Conservation (phyloP, 1,140 invertebrate species). For the Andrena cerasifolii region DNA sequence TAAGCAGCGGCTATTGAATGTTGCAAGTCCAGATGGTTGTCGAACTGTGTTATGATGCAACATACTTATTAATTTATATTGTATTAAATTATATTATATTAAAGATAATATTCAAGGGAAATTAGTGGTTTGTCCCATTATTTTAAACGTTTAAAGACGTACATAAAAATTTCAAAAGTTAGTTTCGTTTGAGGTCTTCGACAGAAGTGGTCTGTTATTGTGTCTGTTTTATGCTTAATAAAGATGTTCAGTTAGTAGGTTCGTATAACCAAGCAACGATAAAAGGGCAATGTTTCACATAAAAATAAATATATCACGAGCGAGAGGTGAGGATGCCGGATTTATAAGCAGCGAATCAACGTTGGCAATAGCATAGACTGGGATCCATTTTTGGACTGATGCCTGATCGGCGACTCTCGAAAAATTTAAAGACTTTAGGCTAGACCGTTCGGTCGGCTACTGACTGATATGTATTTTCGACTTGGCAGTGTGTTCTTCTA, state of each 20-base stretch:
- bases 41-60: too few species aligned
- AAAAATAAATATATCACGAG: not conserved
- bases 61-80: too few species aligned
- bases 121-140: too few species aligned
- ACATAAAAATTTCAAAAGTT: too few species aligned
- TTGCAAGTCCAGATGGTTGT: too few species aligned
- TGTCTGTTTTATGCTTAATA: too few species aligned
- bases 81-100: too few species aligned
- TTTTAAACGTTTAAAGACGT: too few species aligned
- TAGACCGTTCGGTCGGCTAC: slow-evolving; percentile 47
- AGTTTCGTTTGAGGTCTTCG: too few species aligned
- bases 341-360: slow-evolving; percentile 21
- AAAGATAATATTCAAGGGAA: too few species aligned
- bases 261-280: not conserved
- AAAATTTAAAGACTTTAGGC: slow-evolving; percentile 72
- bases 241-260: not conserved
- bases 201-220: too few species aligned
- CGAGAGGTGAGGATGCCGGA: slow-evolving; percentile 20
- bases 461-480: slow-evolving; percentile 74
- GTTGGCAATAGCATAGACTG: slow-evolving; percentile 43
- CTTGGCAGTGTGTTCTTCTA: slow-evolving; percentile 59
- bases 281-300: not conserved
- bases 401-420: slow-evolving; percentile 74
- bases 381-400: slow-evolving; percentile 71
- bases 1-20: too few species aligned